Evolutionary conservation across 2,113 vertebrate species (phyloP).

Genomic region (Caranx melampygus): DNA sequence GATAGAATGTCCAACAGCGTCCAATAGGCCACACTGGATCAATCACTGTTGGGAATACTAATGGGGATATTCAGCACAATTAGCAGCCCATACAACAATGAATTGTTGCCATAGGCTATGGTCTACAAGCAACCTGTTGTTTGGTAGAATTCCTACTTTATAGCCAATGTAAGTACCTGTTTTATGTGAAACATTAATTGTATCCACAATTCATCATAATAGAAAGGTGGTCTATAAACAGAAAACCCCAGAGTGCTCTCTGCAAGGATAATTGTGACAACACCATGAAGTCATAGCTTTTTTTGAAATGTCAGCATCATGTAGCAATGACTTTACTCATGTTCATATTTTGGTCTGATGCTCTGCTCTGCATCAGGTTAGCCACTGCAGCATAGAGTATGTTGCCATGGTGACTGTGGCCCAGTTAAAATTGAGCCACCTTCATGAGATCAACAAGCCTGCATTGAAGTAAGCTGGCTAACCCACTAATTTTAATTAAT

Average conservation of each 20-base stretch:
- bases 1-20: neutral
- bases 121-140: slow-evolving; percentile 10
- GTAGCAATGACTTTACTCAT: slow-evolving; percentile 16
- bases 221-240: slow-evolving; percentile 3
- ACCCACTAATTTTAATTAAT: slow-evolving; percentile 23
- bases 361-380: slow-evolving; percentile 17
- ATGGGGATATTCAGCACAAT: slow-evolving; percentile 7
- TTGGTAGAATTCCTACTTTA: slow-evolving; percentile 4
- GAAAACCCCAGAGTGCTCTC: neutral
- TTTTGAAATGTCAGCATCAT: slow-evolving; percentile 42
- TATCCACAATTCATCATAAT: neutral
- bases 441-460: neutral
- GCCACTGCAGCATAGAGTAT: neutral
- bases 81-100: neutral
- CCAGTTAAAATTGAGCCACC: neutral
- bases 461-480: slow-evolving; percentile 4
- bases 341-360: slow-evolving; percentile 21
- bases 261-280: neutral
- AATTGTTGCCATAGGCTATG: neutral
- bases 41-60: slow-evolving; percentile 13
- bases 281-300: neutral
- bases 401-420: slow-evolving; percentile 26
- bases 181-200: slow-evolving; percentile 16
- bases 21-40: slow-evolving; percentile 5
- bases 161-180: neutral